phyloP scores from a whole-genome alignment of 2,797 vertebrate species.

The Acrossocheilus wenchowensis region DNA sequence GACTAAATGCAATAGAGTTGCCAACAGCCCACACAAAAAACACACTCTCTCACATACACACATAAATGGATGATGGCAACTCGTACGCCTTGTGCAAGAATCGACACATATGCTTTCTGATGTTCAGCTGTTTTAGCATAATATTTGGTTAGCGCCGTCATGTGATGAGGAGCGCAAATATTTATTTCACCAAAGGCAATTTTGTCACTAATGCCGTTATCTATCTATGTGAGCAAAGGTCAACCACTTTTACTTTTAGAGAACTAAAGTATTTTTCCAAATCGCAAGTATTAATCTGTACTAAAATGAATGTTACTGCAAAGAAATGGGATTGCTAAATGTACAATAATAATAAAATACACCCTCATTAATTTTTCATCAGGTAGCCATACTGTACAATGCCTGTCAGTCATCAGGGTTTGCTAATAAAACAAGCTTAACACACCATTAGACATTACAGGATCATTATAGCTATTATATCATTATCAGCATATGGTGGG shows the following conservation, averaged over 20 bases:
- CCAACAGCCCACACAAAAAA: slow-evolving; percentile 33
- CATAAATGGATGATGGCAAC: not conserved
- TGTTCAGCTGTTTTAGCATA: slow-evolving; percentile 32
- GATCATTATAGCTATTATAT: not conserved
- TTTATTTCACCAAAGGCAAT: slow-evolving; percentile 16
- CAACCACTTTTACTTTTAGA: not conserved
- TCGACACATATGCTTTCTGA: not conserved
- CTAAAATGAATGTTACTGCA: not conserved
- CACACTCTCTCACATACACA: slow-evolving; percentile 6
- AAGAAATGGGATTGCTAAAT: not conserved
- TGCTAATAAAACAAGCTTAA: slow-evolving; percentile 10
- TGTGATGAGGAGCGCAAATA: slow-evolving; percentile 32
- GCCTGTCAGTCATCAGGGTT: not conserved
- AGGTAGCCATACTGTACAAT: slow-evolving; percentile 8
- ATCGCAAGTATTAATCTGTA: not conserved
- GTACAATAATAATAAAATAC: slow-evolving; percentile 5
- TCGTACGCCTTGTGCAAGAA: not conserved
- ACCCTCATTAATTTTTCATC: slow-evolving; percentile 45
- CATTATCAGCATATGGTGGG: slow-evolving; percentile 11
- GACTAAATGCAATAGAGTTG: slow-evolving; percentile 54
- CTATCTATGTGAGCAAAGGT: not conserved
- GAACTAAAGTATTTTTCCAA: not conserved
- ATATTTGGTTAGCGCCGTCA: slow-evolving; percentile 27
- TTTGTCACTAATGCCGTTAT: slow-evolving; percentile 3
- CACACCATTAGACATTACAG: slow-evolving; percentile 16